Conservation (phyloP, 2,888 invertebrate species). For the Lasioglossum marginatum region DNA sequence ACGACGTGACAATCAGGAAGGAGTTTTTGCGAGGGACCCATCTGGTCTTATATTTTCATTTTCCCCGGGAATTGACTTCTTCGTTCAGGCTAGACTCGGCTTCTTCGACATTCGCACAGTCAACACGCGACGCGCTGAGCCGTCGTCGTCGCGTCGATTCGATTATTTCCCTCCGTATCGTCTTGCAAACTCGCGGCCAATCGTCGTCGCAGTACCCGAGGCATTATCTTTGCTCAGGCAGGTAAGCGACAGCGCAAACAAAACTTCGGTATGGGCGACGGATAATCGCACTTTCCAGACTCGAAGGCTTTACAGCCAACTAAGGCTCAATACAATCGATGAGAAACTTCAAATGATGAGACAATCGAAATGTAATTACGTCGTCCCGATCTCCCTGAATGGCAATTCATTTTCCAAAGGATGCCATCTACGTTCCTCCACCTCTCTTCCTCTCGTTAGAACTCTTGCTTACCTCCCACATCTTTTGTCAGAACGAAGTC, state of each 20-base stretch:
- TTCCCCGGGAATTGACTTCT: constrained; percentile 72
- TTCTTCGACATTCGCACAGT: not conserved
- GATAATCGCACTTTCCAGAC: constrained; percentile 67
- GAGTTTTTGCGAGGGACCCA: constrained; percentile 71
- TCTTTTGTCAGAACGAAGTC: constrained; percentile 72
- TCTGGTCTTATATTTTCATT: constrained; percentile 76
- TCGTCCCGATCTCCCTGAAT: constrained; percentile 75
- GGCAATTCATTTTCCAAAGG: constrained; percentile 77
- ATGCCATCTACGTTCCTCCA: constrained; percentile 21
- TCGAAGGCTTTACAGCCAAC: constrained; percentile 66
- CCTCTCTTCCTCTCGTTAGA: not conserved
- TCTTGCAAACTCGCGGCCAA: constrained; percentile 17
- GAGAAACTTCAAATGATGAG: constrained; percentile 77
- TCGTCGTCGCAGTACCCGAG: constrained; percentile 52
- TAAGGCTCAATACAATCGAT: constrained; percentile 75
- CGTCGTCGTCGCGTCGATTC: not conserved
- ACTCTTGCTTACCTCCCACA: constrained; percentile 54
- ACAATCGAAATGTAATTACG: constrained; percentile 82
- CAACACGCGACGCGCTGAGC: not conserved
- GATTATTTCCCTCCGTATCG: constrained; percentile 18
- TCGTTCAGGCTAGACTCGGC: constrained; percentile 28
- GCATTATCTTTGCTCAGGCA: constrained; percentile 69
- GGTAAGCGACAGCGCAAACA: constrained; percentile 62
- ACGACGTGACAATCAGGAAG: constrained; percentile 68
- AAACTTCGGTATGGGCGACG: constrained; percentile 68